Evolutionary conservation across 1,140 invertebrate species (phyloP).

Genomic region (Arion vulgaris): DNA sequence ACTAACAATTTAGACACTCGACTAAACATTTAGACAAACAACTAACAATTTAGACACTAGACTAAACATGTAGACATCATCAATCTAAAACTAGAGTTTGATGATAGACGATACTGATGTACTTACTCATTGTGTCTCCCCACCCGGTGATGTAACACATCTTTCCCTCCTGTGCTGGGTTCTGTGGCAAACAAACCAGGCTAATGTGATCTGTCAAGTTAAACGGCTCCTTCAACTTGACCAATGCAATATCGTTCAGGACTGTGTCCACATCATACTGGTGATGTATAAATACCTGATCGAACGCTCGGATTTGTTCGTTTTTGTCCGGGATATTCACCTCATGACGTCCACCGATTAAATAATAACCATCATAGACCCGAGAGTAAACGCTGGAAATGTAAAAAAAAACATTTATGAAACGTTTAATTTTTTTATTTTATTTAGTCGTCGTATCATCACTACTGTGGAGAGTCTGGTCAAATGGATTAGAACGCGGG

Average conservation of each 20-base stretch:
- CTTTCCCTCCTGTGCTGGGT: conserved; percentile 34
- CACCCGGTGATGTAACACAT: conserved; percentile 62
- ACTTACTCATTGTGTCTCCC: conserved; percentile 57
- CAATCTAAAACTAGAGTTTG: too few relatives aligned
- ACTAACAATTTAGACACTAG: too few relatives aligned
- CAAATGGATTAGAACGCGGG: too few relatives aligned
- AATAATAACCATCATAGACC: conserved; percentile 56
- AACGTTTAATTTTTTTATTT: too few relatives aligned
- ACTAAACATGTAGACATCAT: too few relatives aligned
- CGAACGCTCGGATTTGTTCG: conserved; percentile 46
- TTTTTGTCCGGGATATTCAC: conserved; percentile 58
- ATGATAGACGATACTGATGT: too few relatives aligned
- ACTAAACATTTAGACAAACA: too few relatives aligned
- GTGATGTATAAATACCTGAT: conserved; percentile 48
- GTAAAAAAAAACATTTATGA: too few relatives aligned
- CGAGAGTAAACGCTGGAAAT: conserved; percentile 3
- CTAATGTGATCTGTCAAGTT: conserved; percentile 22
- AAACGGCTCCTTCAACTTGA: conserved; percentile 29
- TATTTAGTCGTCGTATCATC: too few relatives aligned
- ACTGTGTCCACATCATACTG: conserved; percentile 55
- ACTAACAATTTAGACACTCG: too few relatives aligned
- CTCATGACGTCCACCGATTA: conserved; percentile 75
- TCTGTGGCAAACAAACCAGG: conserved; percentile 64
- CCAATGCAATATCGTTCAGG: conserved; percentile 52
- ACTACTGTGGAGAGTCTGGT: too few relatives aligned